Evolutionary conservation across 2,797 vertebrate species (phyloP).

Genomic region (Chloroceryle inda): DNA sequence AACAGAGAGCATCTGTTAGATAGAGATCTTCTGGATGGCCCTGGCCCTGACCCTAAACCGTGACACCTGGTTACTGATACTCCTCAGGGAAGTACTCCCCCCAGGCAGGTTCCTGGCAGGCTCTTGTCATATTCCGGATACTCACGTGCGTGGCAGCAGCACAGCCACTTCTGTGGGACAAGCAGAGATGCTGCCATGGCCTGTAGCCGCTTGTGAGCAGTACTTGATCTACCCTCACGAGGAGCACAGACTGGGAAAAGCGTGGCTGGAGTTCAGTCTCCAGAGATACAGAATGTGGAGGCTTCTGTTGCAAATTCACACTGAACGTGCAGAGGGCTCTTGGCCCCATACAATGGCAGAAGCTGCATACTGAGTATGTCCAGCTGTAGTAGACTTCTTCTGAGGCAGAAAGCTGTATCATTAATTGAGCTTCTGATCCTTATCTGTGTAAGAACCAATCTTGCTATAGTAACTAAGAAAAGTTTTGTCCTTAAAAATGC

Average conservation of each 20-base stretch:
- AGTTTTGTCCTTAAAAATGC: neutral
- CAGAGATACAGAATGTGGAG: neutral
- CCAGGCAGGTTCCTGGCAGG: neutral
- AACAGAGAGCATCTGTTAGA: neutral
- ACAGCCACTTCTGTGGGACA: accelerated
- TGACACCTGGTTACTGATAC: neutral
- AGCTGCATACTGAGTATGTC: neutral
- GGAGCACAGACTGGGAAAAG: neutral
- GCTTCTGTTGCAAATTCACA: neutral
- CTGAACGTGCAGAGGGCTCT: neutral
- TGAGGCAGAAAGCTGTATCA: neutral
- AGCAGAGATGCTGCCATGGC: neutral
- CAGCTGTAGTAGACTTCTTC: neutral
- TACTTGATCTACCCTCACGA: accelerated
- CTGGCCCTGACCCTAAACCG: too few species aligned
- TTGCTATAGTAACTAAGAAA: neutral
- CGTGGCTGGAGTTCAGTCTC: neutral
- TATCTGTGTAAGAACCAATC: neutral
- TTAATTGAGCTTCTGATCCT: constrained; percentile 10
- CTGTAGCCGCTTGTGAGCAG: neutral
- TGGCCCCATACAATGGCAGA: neutral
- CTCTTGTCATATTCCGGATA: neutral
- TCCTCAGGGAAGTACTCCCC: neutral
- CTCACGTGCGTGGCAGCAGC: neutral
- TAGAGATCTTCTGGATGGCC: neutral